Percentiles rank a stretch among this genome's conserved stretches.
These are phyloP conservation scores for Rousettus leschenaultii DNA, from an alignment of 2,113 vertebrate genomes.

Conservation along the genomic window DNA sequence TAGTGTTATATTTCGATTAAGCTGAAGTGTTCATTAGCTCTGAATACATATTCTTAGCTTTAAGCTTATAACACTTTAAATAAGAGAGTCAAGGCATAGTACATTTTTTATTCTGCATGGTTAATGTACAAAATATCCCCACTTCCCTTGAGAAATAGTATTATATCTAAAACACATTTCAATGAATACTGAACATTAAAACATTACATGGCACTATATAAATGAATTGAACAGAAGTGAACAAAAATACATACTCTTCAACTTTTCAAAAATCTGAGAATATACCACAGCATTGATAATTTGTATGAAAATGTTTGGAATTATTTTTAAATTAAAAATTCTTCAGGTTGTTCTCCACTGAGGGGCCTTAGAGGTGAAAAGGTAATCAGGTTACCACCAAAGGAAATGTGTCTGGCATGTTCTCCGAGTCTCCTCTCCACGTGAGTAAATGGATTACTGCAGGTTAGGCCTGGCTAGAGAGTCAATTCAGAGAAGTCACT, in stretches of 20 bases:
- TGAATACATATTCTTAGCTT: neutral
- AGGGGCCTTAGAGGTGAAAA: constrained; percentile 61
- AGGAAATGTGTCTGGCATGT: constrained; percentile 43
- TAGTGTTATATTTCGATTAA: constrained; percentile 38
- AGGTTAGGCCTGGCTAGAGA: constrained; percentile 38
- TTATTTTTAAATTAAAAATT: constrained; percentile 37
- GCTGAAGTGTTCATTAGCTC: neutral
- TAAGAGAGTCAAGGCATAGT: neutral
- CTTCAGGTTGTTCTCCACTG: neutral
- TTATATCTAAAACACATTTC: constrained; percentile 16
- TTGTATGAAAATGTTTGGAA: neutral
- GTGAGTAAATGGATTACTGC: neutral
- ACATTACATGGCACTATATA: neutral
- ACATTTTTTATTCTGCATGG: constrained; percentile 37
- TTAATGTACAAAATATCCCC: constrained; percentile 42
- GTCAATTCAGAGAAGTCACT: constrained; percentile 26
- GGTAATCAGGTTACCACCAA: constrained; percentile 66
- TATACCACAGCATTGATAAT: neutral
- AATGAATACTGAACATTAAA: neutral
- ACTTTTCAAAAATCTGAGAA: neutral
- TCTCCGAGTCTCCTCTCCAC: constrained; percentile 9
- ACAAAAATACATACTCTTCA: neutral
- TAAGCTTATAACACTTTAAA: constrained; percentile 3
- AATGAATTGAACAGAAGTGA: neutral
- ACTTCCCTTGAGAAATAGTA: neutral